Evolutionary conservation across 2,888 invertebrate species (phyloP).

Genomic region (Leptura quadrifasciata): DNA sequence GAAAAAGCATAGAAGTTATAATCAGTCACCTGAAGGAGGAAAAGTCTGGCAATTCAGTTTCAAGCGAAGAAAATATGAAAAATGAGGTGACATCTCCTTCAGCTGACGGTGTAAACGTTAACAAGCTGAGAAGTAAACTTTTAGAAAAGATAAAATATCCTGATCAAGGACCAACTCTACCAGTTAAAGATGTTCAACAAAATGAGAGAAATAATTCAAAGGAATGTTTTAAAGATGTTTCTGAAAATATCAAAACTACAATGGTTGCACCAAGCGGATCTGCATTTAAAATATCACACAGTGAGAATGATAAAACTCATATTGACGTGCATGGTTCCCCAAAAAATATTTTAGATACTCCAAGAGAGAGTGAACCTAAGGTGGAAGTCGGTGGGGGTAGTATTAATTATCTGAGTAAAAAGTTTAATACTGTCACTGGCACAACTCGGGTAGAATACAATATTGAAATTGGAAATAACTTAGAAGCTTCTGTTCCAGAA

Average conservation of each 20-base stretch:
- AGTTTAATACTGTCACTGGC: neutral
- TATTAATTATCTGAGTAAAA: neutral
- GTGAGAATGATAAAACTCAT: neutral
- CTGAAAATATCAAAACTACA: neutral
- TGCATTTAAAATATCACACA: neutral
- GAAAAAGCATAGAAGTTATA: constrained; percentile 37
- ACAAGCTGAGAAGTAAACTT: constrained; percentile 19
- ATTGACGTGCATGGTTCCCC: neutral
- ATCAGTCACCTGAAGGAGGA: constrained; percentile 30
- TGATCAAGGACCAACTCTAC: neutral
- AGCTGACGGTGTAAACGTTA: constrained; percentile 8
- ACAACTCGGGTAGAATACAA: neutral
- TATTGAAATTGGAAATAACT: neutral
- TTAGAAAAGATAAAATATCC: constrained; percentile 13
- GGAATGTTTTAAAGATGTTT: neutral
- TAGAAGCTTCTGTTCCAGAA: neutral
- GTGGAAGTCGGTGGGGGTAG: neutral
- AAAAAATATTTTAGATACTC: neutral
- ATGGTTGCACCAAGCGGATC: neutral
- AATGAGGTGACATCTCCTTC: neutral
- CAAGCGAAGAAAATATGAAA: neutral
- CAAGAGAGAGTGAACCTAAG: neutral
- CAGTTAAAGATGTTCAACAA: constrained; percentile 6
- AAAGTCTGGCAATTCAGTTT: neutral
- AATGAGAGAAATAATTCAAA: neutral